Base-by-base conservation (phyloP, 2,888 invertebrate genomes). In the Aphelenchoides bicaudatus region DNA sequence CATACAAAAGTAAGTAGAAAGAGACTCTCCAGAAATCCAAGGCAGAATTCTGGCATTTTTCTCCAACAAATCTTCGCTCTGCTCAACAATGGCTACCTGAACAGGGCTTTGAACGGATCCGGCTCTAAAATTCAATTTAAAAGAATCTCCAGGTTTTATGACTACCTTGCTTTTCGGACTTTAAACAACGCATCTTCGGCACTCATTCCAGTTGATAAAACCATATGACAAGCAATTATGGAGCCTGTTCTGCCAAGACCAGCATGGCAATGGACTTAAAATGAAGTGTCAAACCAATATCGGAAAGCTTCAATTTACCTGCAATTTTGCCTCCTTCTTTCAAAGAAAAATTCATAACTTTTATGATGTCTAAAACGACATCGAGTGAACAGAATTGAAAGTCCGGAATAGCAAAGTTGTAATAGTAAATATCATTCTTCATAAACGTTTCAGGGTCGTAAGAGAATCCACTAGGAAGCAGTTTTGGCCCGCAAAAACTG, bases 181-280 rank as follows among this genome's bases (percentile, higher is more conserved):
- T 31, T 39, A 16, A 55, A 49, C 8, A 66, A 39, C 29, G 66
- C 66, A 13, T 70, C 58, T 10, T 30, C 25, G 25, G 60, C 54
- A 23, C 49, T 23, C 53, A 59, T 51, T 34, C 56, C 59, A 6
- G 56, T 39, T 19, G 59, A 28, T 57, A 56, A 67, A 37, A 91
- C 87, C 56, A 91, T 83, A 81, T 88, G 90, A 79, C 89, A 89
- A 0, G 90, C 88, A 65, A 91, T 88, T 29, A 91, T 82, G 31
- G 90, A 89, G 0, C 91, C 90, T 0, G 90, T 91, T 63, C 91
- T 56, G 5, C 76, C 83, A 65, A 83, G 78, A 8, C 83, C 83
- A 74, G 91, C 91, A 81, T 91, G 91, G 79, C 91, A 91, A 78
- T 91, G 91, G 59, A 91, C 85, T n/a, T n/a, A n/a, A n/a, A n/a